phyloP scores from a whole-genome alignment of 2,888 invertebrate species.

The Keiferia lycopersicella region DNA sequence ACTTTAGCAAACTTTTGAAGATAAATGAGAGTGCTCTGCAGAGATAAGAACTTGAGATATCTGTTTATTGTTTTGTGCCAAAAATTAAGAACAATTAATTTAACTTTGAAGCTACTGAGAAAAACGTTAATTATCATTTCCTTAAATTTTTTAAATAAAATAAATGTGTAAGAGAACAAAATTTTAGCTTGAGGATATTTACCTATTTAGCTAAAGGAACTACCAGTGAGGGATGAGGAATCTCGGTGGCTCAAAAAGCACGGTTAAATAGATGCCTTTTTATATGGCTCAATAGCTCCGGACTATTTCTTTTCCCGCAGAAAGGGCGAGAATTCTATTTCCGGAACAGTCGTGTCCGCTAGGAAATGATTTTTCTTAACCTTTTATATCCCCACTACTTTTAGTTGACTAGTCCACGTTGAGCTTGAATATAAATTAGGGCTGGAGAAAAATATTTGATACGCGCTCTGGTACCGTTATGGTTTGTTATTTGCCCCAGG shows the following conservation, averaged over 20 bases:
- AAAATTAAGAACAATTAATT: neutral
- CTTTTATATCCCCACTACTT: conserved; percentile 2
- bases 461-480: too few relatives aligned
- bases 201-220: too few relatives aligned
- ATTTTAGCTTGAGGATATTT: too few relatives aligned
- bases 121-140: too few relatives aligned
- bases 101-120: too few relatives aligned
- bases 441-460: neutral
- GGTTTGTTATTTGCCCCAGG: too few relatives aligned
- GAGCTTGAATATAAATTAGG: conserved; percentile 5
- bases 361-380: conserved; percentile 12
- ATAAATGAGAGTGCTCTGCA: neutral
- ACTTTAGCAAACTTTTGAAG: neutral
- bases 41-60: conserved; percentile 9
- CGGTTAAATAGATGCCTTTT: neutral
- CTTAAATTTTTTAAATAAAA: too few relatives aligned
- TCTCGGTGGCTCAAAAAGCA: neutral
- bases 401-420: neutral
- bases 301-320: neutral
- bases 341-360: neutral
- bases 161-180: too few relatives aligned
- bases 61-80: neutral
- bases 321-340: conserved; percentile 8
- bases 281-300: neutral
- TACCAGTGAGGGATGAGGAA: too few relatives aligned